Evolutionary conservation across 2,797 vertebrate genomes (phyloP), one percentile per base, ranked within the genome.

Genomic region (Nannoperca australis): DNA sequence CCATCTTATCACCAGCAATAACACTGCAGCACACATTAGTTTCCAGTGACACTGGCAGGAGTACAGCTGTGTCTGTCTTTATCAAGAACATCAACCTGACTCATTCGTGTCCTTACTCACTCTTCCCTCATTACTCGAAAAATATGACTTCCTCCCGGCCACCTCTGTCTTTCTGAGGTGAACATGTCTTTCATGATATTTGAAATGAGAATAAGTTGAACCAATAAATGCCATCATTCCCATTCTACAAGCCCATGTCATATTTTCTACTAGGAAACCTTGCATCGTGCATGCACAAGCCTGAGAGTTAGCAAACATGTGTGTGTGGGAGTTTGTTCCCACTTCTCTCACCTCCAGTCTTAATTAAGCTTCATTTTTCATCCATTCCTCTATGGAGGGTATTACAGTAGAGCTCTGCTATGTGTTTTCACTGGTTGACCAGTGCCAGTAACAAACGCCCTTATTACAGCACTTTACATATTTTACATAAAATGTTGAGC

Each of bases 41-140:
- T 70, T 69, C 44, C 73, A 73, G 11, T 70, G 82, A 87, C 63
- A 38, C 70, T 83, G 65, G 81, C 83, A 75, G 69, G 80, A 91
- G 88, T 53, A 70, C 55, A 71, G 70, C 74, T 88, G 88, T 80
- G 85, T 89, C 74, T 79, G 81, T 49, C 80, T 80, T 90, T 76
- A 81, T 70, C 68, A 85, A 74, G 74, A 83, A 78, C 77, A 84
- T 75, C 85, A 85, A 49, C 76, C 84, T 80, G 84, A 89, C 87
- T 91, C 87, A 90, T 86, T 91, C 82, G 30, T 60, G 64, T 78
- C 27, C 67, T 83, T 71, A 51, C 70, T 84, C 63, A 66, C 56
- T 70, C 68, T 44, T 24, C 17, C 51, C 32, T 76, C 56, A 72
- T 79, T 80, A 66, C n/a, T 49, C 11, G 5, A 73, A 77, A 54